These are phyloP conservation scores for Cepaea nemoralis DNA, from an alignment of 1,140 invertebrate species.

Conservation along the genomic window DNA sequence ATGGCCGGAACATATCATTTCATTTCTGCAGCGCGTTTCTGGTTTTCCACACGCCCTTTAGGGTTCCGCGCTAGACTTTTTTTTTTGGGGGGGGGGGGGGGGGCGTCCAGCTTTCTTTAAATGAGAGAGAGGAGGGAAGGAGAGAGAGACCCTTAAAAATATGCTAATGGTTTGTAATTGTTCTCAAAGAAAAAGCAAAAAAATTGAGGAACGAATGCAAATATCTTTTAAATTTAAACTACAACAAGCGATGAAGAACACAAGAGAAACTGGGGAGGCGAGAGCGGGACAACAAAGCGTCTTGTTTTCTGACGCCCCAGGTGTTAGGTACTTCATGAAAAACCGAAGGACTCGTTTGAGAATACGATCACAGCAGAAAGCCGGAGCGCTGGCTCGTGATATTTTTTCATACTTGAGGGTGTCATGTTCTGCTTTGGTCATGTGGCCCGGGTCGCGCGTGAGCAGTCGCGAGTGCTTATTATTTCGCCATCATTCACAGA, in stretches of 20 bases:
- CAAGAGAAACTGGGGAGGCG: neutral
- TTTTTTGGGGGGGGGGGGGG: neutral
- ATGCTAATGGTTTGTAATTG: too few relatives aligned
- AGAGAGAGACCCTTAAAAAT: neutral
- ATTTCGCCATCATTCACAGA: neutral
- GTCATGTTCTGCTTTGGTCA: neutral
- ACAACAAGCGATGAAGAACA: neutral
- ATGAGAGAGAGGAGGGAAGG: neutral
- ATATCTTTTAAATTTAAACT: neutral
- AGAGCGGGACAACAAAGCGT: neutral
- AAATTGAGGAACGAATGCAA: neutral
- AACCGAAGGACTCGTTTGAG: neutral
- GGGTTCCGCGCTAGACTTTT: neutral
- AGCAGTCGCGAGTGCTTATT: neutral
- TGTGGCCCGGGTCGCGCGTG: neutral
- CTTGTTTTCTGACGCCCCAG: slow-evolving; percentile 1
- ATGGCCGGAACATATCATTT: neutral
- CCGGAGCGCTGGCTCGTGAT: neutral
- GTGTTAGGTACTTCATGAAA: neutral
- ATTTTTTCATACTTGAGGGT: neutral
- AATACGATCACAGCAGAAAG: neutral
- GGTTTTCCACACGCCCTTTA: neutral
- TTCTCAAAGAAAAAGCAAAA: neutral
- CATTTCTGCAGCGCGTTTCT: neutral
- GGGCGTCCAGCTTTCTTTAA: too few relatives aligned